Conservation (phyloP, 2,888 invertebrate species). For the Drosophila longiperda region DNA sequence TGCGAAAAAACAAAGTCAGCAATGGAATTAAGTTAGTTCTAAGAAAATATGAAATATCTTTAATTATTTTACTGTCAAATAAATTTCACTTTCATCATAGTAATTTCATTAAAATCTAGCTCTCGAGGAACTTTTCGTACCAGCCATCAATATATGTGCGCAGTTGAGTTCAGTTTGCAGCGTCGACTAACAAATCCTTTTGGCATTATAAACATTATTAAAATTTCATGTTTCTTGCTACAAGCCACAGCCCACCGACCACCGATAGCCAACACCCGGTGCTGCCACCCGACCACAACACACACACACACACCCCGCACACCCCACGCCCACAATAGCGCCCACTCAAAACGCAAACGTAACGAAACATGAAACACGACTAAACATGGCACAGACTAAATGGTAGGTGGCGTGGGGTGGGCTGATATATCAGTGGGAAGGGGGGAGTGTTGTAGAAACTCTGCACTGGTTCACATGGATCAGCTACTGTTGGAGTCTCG, state of each 20-base stretch:
- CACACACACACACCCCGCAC: not conserved
- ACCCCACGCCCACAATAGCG: slow-evolving; percentile 9
- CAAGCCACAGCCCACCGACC: slow-evolving; percentile 43
- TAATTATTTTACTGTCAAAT: not conserved
- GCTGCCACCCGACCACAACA: not conserved
- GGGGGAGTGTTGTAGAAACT: slow-evolving; percentile 7
- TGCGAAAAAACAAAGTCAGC: not conserved
- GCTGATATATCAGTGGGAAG: not conserved
- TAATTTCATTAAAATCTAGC: not conserved
- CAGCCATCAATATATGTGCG: slow-evolving; percentile 44
- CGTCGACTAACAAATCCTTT: slow-evolving; percentile 79
- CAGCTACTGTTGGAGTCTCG: slow-evolving; percentile 31
- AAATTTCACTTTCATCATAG: not conserved
- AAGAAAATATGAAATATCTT: not conserved
- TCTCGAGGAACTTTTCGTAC: not conserved
- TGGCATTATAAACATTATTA: slow-evolving; percentile 82
- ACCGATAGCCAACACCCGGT: slow-evolving; percentile 16
- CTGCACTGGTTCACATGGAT: slow-evolving; percentile 35
- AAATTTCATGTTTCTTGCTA: slow-evolving; percentile 79
- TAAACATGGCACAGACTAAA: slow-evolving; percentile 41
- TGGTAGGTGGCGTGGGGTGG: not conserved
- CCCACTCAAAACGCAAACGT: slow-evolving; percentile 72
- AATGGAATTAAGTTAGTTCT: not conserved
- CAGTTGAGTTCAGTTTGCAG: slow-evolving; percentile 64
- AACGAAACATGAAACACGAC: slow-evolving; percentile 75